These are phyloP conservation scores for Pammene aurita DNA, from an alignment of 2,888 invertebrate species.

Conservation along the genomic window DNA sequence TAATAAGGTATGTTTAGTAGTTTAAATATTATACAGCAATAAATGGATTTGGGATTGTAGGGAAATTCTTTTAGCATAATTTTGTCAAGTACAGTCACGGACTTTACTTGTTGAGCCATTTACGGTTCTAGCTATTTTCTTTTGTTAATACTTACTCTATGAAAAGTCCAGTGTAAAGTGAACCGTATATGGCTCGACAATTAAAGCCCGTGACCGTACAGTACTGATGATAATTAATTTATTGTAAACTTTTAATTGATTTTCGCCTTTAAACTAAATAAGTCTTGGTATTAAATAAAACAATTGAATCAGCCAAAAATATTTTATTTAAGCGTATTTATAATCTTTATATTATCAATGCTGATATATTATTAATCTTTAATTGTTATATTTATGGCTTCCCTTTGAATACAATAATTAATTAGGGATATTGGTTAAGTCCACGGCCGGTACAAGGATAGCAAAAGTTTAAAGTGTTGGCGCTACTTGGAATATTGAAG, in stretches of 20 bases:
- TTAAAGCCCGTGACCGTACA: too few relatives aligned
- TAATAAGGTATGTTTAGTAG: constrained; percentile 11
- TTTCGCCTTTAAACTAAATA: constrained; percentile 5
- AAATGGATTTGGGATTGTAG: constrained; percentile 22
- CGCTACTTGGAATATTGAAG: neutral
- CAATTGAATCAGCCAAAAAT: constrained; percentile 79
- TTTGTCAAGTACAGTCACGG: constrained; percentile 14
- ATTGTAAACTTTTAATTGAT: constrained; percentile 21
- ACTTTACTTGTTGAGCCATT: too few relatives aligned
- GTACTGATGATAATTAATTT: constrained; percentile 14
- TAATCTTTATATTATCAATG: constrained; percentile 82
- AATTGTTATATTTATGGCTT: constrained; percentile 79
- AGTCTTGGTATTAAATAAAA: constrained; percentile 60
- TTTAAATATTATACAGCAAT: neutral
- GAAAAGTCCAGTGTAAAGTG: too few relatives aligned
- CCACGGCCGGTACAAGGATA: constrained; percentile 22
- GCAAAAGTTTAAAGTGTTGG: neutral
- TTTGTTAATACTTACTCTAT: too few relatives aligned
- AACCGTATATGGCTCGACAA: too few relatives aligned
- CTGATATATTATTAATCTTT: constrained; percentile 82
- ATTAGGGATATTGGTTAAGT: constrained; percentile 33
- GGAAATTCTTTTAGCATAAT: constrained; percentile 15
- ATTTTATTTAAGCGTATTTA: constrained; percentile 84
- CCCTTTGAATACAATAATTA: constrained; percentile 61
- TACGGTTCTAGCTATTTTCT: too few relatives aligned